Conservation (phyloP, 2,113 vertebrate species). For the Ctenomys sociabilis region DNA sequence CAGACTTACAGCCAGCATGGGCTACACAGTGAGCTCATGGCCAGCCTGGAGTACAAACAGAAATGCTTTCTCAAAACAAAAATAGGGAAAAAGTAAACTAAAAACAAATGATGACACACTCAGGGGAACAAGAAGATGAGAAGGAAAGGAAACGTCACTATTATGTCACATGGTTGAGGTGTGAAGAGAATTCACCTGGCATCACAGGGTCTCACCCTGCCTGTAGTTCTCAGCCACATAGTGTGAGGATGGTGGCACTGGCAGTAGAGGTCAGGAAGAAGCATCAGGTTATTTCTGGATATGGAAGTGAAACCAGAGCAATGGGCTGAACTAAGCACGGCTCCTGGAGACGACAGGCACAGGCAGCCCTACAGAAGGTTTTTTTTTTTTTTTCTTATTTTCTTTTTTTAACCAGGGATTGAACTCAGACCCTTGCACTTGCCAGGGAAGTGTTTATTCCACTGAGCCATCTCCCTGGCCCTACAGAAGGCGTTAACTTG, state of each 20-base stretch:
- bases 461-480: too few species aligned
- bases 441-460: too few species aligned
- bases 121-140: neutral
- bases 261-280: neutral
- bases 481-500: too few species aligned
- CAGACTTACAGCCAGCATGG: neutral
- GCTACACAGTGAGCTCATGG: neutral
- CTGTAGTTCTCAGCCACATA: accelerated
- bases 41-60: neutral
- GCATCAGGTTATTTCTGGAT: neutral
- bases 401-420: too few species aligned
- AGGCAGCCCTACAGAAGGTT: too few species aligned
- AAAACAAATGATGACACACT: neutral
- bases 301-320: neutral
- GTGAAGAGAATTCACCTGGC: accelerated
- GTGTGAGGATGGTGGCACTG: neutral
- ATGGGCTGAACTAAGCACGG: neutral
- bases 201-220: accelerated
- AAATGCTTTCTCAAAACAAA: neutral
- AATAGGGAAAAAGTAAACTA: neutral
- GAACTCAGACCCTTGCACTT: too few species aligned
- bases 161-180: accelerated
- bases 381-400: too few species aligned
- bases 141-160: neutral
- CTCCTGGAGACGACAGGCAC: neutral